Base-by-base conservation (phyloP, 2,797 vertebrate genomes). In the Benthosema pterotum region DNA sequence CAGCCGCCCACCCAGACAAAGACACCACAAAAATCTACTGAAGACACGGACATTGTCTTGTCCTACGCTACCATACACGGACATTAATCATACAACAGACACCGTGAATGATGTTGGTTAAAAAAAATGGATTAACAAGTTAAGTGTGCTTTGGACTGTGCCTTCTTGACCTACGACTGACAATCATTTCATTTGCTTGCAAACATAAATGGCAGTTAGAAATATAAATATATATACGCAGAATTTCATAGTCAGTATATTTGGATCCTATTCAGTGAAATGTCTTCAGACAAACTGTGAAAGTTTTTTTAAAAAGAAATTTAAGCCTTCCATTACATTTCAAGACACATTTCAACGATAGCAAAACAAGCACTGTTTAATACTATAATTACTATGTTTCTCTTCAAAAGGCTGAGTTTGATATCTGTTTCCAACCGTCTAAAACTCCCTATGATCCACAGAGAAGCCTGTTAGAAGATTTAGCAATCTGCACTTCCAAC, bases 11-110 rank as follows among this genome's bases (percentile, higher is more conserved):
- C 75, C 75, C 75, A 72, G 69, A 88, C 83, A 91, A 88, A 87
- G 86, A 72, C 61, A 65, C 68, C 62, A 5, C 7, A 79, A 83
- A 82, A 78, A 79, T 48, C 58, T 67, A 75, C 48, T 65, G 81
- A 84, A 79, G 85, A 81, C 80, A 79, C 47, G 17, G 61, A 80
- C 74, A 85, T 86, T 88, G 85, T 89, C 82, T 79, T 77, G 78
- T 86, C 82, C 47, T 63, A 58, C 32, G 54, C 69, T 76, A 81
- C 79, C 69, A 79, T 75, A 72, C 84, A 84, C 15, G 52, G 62
- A 82, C 83, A 88, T 90, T 87, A 89, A 88, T 90, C 84, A 86
- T 73, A 88, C 87, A 87, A 85, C 83, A 78, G 76, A 69, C 63
- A 62, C 71, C 85, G 51, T 73, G 71, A 87, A 77, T 61, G 72